These are phyloP conservation scores for Arion vulgaris DNA, from an alignment of 1,140 invertebrate species.

Conservation along the genomic window DNA sequence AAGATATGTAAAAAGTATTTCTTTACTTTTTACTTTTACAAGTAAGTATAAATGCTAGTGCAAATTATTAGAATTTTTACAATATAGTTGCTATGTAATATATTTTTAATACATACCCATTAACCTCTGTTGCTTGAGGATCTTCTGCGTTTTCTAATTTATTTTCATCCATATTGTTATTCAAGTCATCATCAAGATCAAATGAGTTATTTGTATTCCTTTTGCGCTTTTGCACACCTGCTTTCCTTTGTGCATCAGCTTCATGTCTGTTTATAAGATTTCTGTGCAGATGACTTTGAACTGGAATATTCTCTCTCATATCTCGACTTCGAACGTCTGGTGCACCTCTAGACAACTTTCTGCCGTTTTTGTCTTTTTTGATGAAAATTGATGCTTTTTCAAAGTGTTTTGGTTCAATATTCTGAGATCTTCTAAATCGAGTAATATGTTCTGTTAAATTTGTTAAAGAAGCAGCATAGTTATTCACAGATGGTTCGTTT, in stretches of 20 bases:
- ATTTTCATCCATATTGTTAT: conserved; percentile 1
- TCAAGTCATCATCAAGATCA: neutral
- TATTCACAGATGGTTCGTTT: neutral
- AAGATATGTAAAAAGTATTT: no score
- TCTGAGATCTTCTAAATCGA: neutral
- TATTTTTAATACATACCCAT: neutral
- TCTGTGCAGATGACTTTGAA: neutral
- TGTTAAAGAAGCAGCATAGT: neutral
- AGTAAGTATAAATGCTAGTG: no score
- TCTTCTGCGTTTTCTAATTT: neutral
- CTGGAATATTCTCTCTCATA: neutral
- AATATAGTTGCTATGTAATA: neutral
- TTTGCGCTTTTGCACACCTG: neutral
- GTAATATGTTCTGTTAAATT: neutral
- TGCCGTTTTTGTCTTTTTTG: neutral
- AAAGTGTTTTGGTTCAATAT: neutral
- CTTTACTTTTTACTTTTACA: no score
- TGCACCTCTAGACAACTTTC: neutral
- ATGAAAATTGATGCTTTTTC: neutral
- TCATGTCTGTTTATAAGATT: neutral
- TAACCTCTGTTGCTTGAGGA: neutral
- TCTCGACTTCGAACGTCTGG: neutral
- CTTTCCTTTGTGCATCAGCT: neutral
- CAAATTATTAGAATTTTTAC: no score
- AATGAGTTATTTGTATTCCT: neutral